A percentile compares a stretch with the other conserved stretches of the same genome.
These are phyloP conservation scores for Aptenodytes forsteri DNA, from an alignment of 2,113 vertebrate genomes.

Conservation along the genomic window DNA sequence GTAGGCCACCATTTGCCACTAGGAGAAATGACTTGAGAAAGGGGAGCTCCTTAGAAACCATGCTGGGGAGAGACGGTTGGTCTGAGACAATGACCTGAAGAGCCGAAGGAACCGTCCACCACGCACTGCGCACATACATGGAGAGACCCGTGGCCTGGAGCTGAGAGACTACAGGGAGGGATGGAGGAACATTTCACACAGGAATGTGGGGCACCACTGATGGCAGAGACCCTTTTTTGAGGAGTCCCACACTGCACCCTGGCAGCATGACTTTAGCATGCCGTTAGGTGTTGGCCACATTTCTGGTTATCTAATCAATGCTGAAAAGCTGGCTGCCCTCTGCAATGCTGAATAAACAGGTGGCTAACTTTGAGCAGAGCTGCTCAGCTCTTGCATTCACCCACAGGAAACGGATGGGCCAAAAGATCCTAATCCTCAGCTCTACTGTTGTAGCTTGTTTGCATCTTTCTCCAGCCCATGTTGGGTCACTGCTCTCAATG, in stretches of 20 bases:
- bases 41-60: not conserved
- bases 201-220: not conserved
- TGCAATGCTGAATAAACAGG: not conserved
- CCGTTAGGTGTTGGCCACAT: not conserved
- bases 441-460: not conserved
- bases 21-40: not conserved
- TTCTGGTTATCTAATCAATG: not conserved
- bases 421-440: not conserved
- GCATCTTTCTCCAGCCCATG: not conserved
- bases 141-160: not conserved
- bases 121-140: accelerated
- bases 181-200: not conserved
- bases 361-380: not conserved
- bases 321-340: not conserved
- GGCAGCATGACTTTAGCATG: accelerated
- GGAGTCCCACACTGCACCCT: not conserved
- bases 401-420: not conserved
- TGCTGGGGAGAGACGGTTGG: not conserved
- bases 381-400: not conserved
- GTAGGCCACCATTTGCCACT: not conserved
- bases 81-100: not conserved
- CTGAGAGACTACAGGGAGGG: not conserved
- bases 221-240: not conserved
- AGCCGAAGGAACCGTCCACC: not conserved
- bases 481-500: constrained; percentile 22